A percentile compares a stretch with the other conserved stretches of the same genome.
Conservation (phyloP, 2,113 vertebrate species). For the Echinops telfairi region DNA sequence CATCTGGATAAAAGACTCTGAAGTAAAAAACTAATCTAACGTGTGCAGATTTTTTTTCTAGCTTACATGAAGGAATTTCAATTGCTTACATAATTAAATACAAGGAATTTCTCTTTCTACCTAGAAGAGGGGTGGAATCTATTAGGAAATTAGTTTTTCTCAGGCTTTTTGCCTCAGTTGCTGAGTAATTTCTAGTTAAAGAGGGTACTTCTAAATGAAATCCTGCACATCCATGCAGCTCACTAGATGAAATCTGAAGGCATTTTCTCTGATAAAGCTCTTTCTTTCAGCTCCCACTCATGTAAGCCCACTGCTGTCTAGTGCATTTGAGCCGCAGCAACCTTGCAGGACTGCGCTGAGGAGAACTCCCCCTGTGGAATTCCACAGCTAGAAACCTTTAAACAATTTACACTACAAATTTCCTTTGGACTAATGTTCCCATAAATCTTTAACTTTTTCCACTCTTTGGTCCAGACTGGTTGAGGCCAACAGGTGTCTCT, state of each 20-base stretch:
- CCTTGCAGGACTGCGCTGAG: no score
- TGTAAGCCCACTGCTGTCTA: no score
- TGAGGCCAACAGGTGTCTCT: no score
- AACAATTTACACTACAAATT: no score
- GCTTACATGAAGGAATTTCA: constrained; percentile 58
- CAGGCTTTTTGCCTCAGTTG: constrained; percentile 21
- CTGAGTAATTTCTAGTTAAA: constrained; percentile 62
- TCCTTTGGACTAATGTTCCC: no score
- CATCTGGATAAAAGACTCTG: constrained; percentile 41
- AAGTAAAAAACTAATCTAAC: constrained; percentile 54
- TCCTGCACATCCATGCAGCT: background rate
- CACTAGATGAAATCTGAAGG: constrained; percentile 43
- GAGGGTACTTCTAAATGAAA: constrained; percentile 63
- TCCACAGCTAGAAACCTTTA: no score
- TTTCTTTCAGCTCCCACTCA: constrained; percentile 5
- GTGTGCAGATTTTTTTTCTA: background rate
- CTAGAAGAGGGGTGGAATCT: constrained; percentile 47
- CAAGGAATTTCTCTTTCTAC: constrained; percentile 64
- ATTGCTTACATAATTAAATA: constrained; percentile 69
- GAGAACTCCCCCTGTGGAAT: no score
- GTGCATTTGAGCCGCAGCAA: no score
- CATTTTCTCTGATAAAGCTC: constrained; percentile 41
- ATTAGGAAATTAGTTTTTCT: constrained; percentile 72
- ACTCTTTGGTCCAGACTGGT: no score
- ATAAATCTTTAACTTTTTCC: no score